Percentiles rank a stretch among this genome's conserved stretches.
Evolutionary conservation across 2,113 vertebrate species (phyloP).

Genomic region (Thinocorus orbignyianus): DNA sequence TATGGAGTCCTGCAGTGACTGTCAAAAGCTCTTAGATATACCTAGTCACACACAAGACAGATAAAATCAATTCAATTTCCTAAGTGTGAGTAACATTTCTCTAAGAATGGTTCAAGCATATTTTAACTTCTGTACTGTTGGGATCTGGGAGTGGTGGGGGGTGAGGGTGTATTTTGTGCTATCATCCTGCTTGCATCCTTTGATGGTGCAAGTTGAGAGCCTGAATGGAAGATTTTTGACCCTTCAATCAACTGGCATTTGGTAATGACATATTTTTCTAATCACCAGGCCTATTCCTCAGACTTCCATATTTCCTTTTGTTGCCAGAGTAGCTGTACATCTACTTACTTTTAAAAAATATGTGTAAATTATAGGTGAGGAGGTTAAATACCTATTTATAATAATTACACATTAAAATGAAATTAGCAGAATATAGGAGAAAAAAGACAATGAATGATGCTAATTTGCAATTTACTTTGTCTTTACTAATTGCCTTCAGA

Average conservation of each 20-base stretch:
- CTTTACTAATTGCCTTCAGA: not conserved
- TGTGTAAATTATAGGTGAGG: not conserved
- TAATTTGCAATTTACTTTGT: not conserved
- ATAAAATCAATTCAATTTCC: not conserved
- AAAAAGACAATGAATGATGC: not conserved
- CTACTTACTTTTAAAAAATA: not conserved
- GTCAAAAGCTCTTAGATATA: not conserved
- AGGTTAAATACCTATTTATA: not conserved
- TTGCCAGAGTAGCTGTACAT: not conserved
- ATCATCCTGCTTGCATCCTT: not conserved
- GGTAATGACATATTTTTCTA: not conserved
- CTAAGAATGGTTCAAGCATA: not conserved
- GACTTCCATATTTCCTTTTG: not conserved
- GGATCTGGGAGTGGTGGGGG: not conserved
- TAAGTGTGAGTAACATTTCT: not conserved
- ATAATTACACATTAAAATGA: not conserved
- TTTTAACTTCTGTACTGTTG: not conserved
- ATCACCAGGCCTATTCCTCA: not conserved
- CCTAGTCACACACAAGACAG: not conserved
- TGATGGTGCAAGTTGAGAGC: not conserved
- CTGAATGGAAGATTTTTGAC: not conserved
- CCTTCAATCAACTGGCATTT: not conserved
- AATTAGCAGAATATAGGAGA: not conserved
- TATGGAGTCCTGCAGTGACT: not conserved
- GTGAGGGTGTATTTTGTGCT: not conserved